phyloP scores from a whole-genome alignment of 2,113 vertebrate genomes.

The Nycticebus coucang region DNA sequence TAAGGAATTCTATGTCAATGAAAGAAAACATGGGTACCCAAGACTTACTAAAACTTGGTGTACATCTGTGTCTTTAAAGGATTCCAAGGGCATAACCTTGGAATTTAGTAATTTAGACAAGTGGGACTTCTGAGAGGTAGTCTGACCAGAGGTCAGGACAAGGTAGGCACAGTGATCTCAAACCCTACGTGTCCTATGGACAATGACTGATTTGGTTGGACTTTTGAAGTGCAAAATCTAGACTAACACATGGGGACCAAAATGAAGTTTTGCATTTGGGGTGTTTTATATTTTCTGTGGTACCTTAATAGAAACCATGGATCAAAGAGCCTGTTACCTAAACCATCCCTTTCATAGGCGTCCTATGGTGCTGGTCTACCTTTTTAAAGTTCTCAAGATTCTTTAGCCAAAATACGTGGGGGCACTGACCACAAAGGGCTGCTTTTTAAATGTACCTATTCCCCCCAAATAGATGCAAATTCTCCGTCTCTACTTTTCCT shows the following conservation, averaged over 20 bases:
- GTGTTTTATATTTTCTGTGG: neutral
- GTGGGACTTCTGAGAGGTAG: neutral
- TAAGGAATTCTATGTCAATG: neutral
- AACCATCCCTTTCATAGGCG: neutral
- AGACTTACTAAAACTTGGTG: neutral
- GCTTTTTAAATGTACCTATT: neutral
- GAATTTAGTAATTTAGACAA: neutral
- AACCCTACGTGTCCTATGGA: neutral
- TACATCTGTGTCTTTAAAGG: neutral
- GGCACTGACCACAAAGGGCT: neutral
- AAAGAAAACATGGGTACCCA: neutral
- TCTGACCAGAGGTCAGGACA: neutral
- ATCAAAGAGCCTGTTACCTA: neutral
- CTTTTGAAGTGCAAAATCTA: neutral
- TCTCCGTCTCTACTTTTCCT: neutral
- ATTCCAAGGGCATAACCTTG: neutral
- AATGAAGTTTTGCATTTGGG: neutral
- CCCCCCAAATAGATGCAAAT: neutral
- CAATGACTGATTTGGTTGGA: neutral
- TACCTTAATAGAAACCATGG: neutral
- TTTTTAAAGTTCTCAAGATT: neutral
- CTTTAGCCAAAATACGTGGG: neutral
- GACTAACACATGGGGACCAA: neutral
- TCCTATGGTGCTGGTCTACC: neutral
- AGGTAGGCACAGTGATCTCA: neutral